These are phyloP conservation scores for Trachelus stipa DNA, from an alignment of 2,888 invertebrate species.

Conservation along the genomic window DNA sequence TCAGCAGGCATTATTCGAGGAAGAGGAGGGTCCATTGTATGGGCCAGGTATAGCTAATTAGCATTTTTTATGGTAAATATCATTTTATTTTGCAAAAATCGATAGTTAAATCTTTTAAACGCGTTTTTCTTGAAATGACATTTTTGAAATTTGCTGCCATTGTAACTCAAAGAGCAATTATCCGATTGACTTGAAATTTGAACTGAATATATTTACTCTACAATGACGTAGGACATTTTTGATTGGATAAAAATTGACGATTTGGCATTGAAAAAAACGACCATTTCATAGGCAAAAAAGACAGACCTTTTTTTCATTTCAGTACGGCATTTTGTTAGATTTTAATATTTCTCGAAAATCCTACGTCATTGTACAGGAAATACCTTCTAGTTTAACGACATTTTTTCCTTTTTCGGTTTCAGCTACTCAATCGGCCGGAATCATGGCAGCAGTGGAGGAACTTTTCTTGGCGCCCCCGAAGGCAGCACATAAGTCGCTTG, in stretches of 20 bases:
- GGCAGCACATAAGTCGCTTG: constrained; percentile 1
- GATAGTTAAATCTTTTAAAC: neutral
- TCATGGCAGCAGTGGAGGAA: constrained; percentile 15
- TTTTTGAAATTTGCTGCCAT: constrained; percentile 28
- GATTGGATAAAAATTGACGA: constrained; percentile 13
- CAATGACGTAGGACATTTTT: constrained; percentile 13
- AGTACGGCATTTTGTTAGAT: constrained; percentile 6
- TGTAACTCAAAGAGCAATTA: constrained; percentile 24
- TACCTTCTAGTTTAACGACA: constrained; percentile 8
- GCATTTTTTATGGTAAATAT: too few relatives aligned
- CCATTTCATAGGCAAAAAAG: constrained; percentile 4
- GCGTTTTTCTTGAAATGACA: constrained; percentile 9
- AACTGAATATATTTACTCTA: constrained; percentile 14
- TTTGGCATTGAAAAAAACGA: constrained; percentile 9
- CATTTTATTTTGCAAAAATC: neutral
- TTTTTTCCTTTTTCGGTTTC: constrained; percentile 15
- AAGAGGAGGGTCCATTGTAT: too few relatives aligned
- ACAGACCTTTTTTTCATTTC: constrained; percentile 3
- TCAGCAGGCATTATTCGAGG: too few relatives aligned
- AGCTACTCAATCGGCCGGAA: constrained; percentile 11
- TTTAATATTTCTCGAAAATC: constrained; percentile 5
- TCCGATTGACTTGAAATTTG: constrained; percentile 11
- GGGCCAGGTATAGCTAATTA: too few relatives aligned
- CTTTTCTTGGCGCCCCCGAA: constrained; percentile 4
- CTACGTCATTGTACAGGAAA: constrained; percentile 11